Evolutionary conservation across 2,113 vertebrate species (phyloP), one percentile per base, ranked within the genome.

Genomic region (Boulengerochromis microlepis): DNA sequence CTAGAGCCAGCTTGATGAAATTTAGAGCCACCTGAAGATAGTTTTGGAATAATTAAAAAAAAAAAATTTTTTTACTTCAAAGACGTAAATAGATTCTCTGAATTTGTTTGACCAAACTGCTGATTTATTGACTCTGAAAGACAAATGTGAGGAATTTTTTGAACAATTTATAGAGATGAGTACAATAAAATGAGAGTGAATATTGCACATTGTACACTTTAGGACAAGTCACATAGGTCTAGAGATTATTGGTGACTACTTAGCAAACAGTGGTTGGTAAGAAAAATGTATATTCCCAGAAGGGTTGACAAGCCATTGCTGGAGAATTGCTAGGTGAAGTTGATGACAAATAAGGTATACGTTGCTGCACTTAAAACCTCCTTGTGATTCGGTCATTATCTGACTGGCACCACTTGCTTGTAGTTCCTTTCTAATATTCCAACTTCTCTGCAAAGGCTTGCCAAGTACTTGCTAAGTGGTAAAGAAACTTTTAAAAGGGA

Each of bases 1-100:
- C 10, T 1, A 4, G 31, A 18, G 7, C 26, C 22, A n/a, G 33
- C 71, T 86, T 33, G 54, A 42, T 22, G 24, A 19, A 29, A 80
- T 74, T 86, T 18, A 53, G 33, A 76, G 86, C 56, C 74, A 71
- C 52, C 40, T 13, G 59, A 52, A 83, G 57, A 81, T 54, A 40
- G 15, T 26, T 82, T 74, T 2, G 2, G 15, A 11, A 19, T 5
- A 19, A 26, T 19, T 42, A 1, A 45, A 42, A 74, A 42, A 9
- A 1, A 33, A 8, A n/a, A 5, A 9, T 9, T 15, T 5, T 26
- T 11, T 76, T 29, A 7, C 40, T 76, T 45, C 24, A 76, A 45
- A 47, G 40, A 45, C 0, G 0, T n/a, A 66, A n/a, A 66, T 7
- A 5, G 13, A 74, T 74, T 74, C 5, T 74, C 13, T 74, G 69